These are phyloP conservation scores for Gymnogyps californianus DNA, from an alignment of 2,113 vertebrate genomes.

Conservation along the genomic window DNA sequence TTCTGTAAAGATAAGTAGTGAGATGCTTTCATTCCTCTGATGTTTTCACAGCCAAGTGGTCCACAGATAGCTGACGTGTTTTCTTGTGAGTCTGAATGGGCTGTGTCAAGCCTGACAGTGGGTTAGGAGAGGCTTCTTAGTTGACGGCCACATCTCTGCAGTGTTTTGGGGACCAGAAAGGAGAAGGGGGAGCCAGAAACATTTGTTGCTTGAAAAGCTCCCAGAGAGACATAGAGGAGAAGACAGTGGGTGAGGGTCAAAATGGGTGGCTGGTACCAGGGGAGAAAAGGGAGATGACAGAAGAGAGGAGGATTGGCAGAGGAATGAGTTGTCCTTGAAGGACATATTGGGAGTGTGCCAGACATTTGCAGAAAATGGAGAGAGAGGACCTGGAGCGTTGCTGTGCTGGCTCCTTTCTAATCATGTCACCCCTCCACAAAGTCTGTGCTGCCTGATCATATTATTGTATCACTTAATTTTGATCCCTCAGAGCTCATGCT, in stretches of 20 bases:
- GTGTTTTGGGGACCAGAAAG: background rate
- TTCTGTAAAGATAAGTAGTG: background rate
- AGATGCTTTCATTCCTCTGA: background rate
- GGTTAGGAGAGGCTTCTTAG: background rate
- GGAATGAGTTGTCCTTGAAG: background rate
- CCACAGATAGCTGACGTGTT: background rate
- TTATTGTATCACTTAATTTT: background rate
- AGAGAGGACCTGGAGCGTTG: background rate
- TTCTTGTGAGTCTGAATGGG: background rate
- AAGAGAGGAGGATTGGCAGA: background rate
- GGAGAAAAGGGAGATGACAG: background rate
- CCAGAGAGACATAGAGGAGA: background rate
- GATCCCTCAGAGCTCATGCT: background rate
- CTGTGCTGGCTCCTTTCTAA: background rate
- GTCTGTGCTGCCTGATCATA: background rate
- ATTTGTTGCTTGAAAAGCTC: background rate
- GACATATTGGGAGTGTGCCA: background rate
- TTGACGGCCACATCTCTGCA: background rate
- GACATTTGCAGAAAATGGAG: background rate
- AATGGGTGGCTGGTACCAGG: background rate
- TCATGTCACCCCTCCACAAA: background rate
- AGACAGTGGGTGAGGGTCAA: background rate
- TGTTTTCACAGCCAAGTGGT: background rate
- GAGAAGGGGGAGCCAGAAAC: background rate
- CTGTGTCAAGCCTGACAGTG: background rate